Base-by-base conservation (phyloP, 2,888 invertebrate genomes). In the Anthrax anthrax region DNA sequence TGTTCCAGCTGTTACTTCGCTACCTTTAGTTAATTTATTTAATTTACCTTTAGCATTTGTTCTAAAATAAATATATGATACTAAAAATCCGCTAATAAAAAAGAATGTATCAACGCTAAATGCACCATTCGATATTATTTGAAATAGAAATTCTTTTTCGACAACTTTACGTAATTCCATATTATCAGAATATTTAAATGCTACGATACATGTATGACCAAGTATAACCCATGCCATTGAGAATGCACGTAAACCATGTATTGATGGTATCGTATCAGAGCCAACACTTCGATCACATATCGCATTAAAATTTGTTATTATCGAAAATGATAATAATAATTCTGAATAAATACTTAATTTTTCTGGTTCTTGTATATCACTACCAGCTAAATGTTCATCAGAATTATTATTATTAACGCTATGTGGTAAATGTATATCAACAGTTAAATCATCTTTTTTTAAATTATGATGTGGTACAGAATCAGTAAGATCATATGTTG, bases 181-280 rank as follows among this genome's bases (percentile, higher is more conserved):
- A 65, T 89, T 88, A 64, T 87, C 88, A 39, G 85, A 81, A 61
- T 85, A 87, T 72, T 87, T 86, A 64, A 86, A 87, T 4, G 81
- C 78, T 4, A 85, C 77, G 56, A 87, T 84, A 60, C 82, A 83
- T 0, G 82, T 81, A 61, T 83, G 82, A 1, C 82, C 82, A 50
- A 81, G 71, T 51, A 81, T 78, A 47, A 81, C 79, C 81, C 81
- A 81, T 32, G 77, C 74, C 75, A 81, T 78, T 56, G 79, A 79
- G 49, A 80, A 67, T 13, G 76, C 74, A 39, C 81, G 67, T 13
- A 83, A 64, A 0, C 82, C 82, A 55, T 83, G 83, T 48, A 83
- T 77, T 39, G 81, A 82, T 13, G 85, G 77, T 51, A 87, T 77
- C 1, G 84, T 86, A 61, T 85, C 85, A n/a, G 80, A 74, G 12